Evolutionary conservation across 2,888 invertebrate species (phyloP).

Genomic region (Dysmachus trigonus): DNA sequence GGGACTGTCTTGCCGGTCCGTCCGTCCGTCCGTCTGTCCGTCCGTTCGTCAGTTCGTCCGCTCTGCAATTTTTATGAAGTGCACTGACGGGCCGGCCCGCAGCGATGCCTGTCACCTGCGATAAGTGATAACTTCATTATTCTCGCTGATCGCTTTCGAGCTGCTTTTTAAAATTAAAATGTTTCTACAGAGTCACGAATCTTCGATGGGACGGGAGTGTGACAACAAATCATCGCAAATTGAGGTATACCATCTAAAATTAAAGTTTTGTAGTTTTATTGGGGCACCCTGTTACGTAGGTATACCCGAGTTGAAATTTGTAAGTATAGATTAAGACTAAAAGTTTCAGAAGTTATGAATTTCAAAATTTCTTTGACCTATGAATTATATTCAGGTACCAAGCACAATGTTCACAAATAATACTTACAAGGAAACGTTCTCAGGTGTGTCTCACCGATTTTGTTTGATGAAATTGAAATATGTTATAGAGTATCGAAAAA

Average conservation of each 20-base stretch:
- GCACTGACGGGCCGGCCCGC: neutral
- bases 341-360: no score
- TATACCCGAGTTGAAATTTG: no score
- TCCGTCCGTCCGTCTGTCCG: neutral
- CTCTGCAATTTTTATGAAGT: neutral
- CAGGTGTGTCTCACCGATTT: no score
- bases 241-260: no score
- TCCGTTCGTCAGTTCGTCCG: neutral
- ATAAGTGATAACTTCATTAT: neutral
- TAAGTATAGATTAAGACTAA: no score
- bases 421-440: no score
- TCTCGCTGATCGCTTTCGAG: neutral
- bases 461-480: no score
- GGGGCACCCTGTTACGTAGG: no score
- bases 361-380: no score
- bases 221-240: neutral
- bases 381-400: no score
- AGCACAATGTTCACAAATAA: no score
- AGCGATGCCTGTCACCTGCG: neutral
- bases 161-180: neutral
- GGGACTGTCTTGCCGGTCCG: neutral
- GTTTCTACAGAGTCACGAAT: neutral
- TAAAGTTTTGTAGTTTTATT: neutral
- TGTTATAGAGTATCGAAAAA: no score
- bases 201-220: neutral